phyloP scores from a whole-genome alignment of 1,140 invertebrate genomes.

The Pollicipes pollicipes region DNA sequence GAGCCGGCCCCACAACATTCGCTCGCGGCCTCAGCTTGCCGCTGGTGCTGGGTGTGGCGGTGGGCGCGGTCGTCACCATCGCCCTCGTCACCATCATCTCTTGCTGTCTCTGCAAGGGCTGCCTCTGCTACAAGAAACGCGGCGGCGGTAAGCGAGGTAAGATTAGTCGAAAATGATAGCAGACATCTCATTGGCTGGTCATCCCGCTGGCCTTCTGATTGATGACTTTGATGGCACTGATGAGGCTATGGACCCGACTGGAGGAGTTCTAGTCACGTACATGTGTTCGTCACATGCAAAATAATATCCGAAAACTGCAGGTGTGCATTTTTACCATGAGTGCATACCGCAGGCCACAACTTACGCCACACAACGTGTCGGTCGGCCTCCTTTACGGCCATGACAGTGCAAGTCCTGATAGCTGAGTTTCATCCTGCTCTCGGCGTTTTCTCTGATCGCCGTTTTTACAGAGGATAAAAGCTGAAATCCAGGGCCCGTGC shows the following conservation, averaged over 20 bases:
- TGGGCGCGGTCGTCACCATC: conserved; percentile 23
- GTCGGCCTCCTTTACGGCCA: no score
- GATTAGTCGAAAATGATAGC: neutral
- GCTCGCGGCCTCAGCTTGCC: conserved; percentile 25
- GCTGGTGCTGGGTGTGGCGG: conserved; percentile 22
- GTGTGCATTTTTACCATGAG: no score
- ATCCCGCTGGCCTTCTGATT: no score
- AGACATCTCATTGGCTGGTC: neutral
- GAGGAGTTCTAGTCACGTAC: no score
- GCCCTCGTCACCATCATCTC: conserved; percentile 22
- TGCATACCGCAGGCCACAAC: no score
- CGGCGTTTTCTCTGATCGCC: neutral
- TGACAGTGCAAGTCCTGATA: conserved; percentile 20
- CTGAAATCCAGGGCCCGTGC: no score
- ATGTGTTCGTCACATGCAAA: conserved; percentile 17
- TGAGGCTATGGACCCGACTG: no score
- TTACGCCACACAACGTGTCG: no score
- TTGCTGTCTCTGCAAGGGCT: conserved; percentile 24
- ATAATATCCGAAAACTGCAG: conserved; percentile 21
- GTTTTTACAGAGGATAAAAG: no score
- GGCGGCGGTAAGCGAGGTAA: neutral
- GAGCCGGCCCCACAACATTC: no score
- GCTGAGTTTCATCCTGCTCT: neutral
- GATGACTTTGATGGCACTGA: no score
- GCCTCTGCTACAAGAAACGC: conserved; percentile 16